Conservation (phyloP, 1,140 invertebrate genomes). For the Paralvinella palmiformis region DNA sequence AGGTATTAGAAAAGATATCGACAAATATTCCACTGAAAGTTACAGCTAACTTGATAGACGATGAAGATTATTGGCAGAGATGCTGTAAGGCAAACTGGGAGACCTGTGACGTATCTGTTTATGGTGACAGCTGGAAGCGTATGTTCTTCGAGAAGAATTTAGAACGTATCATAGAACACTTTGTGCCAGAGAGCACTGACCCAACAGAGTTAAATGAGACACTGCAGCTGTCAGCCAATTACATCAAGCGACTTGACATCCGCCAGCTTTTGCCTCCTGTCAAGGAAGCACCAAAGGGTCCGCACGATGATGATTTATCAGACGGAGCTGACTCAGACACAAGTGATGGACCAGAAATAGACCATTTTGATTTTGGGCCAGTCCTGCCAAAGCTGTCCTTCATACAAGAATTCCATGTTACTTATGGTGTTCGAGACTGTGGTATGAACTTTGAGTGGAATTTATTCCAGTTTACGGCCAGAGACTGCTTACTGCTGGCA, state of each 20-base stretch:
- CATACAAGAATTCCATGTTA: conserved; percentile 44
- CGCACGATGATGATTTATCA: not conserved
- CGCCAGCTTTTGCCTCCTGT: conserved; percentile 50
- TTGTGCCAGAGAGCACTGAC: conserved; percentile 48
- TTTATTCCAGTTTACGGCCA: conserved; percentile 49
- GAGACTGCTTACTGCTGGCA: conserved; percentile 46
- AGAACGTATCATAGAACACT: conserved; percentile 48
- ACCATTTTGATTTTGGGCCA: conserved; percentile 49
- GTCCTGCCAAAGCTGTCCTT: conserved; percentile 39
- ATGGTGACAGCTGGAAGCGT: conserved; percentile 45
- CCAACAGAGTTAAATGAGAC: conserved; percentile 40
- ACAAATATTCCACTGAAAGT: conserved; percentile 43
- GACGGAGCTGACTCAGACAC: conserved; percentile 17
- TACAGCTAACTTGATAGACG: conserved; percentile 43
- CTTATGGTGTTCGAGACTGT: conserved; percentile 49
- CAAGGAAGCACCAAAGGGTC: conserved; percentile 34
- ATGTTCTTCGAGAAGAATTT: conserved; percentile 51
- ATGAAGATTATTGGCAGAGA: conserved; percentile 50
- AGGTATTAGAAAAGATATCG: conserved; percentile 44
- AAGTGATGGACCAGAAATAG: conserved; percentile 45
- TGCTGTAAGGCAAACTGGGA: conserved; percentile 48
- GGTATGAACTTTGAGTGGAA: conserved; percentile 54
- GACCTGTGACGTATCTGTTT: conserved; percentile 45
- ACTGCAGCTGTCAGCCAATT: conserved; percentile 39
- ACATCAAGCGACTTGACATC: conserved; percentile 43